Conservation (phyloP, 2,113 vertebrate species). For the Equus przewalskii region DNA sequence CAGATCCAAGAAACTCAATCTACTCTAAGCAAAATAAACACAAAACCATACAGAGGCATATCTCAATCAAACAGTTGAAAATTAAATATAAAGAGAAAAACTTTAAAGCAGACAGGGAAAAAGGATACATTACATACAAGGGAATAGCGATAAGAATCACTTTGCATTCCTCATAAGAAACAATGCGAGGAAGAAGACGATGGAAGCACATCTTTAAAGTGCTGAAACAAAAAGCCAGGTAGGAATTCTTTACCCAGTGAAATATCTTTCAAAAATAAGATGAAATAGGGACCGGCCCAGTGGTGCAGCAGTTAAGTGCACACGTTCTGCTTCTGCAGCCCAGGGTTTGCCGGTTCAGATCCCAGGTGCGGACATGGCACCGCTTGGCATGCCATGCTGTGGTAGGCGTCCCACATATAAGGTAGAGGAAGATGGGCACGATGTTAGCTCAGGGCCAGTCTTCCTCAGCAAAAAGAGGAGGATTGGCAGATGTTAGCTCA, state of each 20-base stretch:
- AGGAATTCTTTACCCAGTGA: not conserved
- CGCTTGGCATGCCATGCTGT: too few relatives aligned
- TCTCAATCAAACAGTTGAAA: not conserved
- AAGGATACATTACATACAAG: not conserved
- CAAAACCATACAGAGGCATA: not conserved
- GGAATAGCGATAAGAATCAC: not conserved
- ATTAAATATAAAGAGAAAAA: not conserved
- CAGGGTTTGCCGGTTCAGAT: too few relatives aligned
- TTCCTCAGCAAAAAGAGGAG: too few relatives aligned
- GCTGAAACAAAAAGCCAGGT: not conserved
- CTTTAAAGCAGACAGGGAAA: not conserved
- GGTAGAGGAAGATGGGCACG: too few relatives aligned
- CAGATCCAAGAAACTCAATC: not conserved
- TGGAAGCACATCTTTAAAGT: not conserved
- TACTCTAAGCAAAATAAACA: not conserved
- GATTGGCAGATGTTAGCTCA: too few relatives aligned
- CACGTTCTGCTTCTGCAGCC: too few relatives aligned
- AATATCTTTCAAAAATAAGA: conserved; percentile 13
- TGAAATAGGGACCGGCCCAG: not conserved
- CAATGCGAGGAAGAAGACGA: not conserved
- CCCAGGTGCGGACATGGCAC: too few relatives aligned
- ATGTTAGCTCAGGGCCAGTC: too few relatives aligned
- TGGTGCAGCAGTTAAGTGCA: too few relatives aligned
- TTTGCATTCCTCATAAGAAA: not conserved
- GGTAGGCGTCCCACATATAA: too few relatives aligned